Base-by-base conservation (phyloP, 2,113 vertebrate genomes). In the Cricetomys ansorgei region DNA sequence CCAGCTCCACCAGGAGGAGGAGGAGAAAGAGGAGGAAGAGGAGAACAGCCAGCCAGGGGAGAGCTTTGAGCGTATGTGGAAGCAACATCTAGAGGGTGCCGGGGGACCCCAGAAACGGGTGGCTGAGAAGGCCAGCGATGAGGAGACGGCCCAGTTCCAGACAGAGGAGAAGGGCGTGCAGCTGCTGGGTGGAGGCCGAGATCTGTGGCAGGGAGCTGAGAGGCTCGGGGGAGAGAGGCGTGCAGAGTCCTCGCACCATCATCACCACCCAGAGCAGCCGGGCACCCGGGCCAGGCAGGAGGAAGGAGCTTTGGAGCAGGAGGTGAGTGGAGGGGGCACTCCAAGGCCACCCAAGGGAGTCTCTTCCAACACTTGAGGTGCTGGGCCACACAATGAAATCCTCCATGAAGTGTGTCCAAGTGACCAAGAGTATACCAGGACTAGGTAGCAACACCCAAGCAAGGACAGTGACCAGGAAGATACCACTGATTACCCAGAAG, bases 41-140 rank as follows among this genome's bases (percentile, higher is more conserved):
- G 48, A 83, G 86, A 96, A 48, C 72, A 93, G 64, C 21, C 25
- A 40, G 8, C 83, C 88, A 7, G 0, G 2, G 65, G 85, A 91
- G 72, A 55, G 53, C 65, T 73, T 70, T 0, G 59, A 94, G 72
- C 91, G 64, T 69, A 50, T 81, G 59, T 92, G 92, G 96, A 73
- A 91, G 80, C 40, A 0, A 34, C 88, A 0, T 9, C 86, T 27
- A 8, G 88, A 86, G 55, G 37, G 69, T 7, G 48, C 53, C 25
- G 48, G 75, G 15, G 75, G 8, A 1, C 97, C 59, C 81, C 81
- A 98, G 96, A 99, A 99, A 97, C 98, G 97, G 37, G 98, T 98
- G 98, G 98, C 99, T 92, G 99, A 99, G 98, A 99, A 99, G 57
- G 98, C 98, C 48, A 99, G 99, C 0, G 98, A 99, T 0, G 98